These are phyloP conservation scores for Eurypyga helias DNA, from an alignment of 2,113 vertebrate species.

Conservation along the genomic window DNA sequence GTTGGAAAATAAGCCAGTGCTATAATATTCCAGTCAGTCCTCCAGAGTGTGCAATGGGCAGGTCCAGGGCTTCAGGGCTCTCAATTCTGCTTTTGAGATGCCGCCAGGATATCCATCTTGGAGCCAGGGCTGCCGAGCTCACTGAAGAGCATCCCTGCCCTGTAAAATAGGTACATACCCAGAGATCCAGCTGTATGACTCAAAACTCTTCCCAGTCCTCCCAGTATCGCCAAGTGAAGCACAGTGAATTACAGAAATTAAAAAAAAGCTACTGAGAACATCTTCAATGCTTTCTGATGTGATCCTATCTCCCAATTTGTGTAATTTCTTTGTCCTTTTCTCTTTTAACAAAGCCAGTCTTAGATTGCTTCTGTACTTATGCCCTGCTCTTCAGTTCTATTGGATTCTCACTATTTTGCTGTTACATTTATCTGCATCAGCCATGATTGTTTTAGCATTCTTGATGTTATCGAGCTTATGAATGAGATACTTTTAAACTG, in stretches of 20 bases:
- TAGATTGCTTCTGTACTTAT: neutral
- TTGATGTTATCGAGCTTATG: neutral
- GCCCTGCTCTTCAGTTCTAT: neutral
- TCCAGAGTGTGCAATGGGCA: rapidly evolving
- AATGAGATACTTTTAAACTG: neutral
- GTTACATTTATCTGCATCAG: neutral
- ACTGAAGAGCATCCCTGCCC: rapidly evolving
- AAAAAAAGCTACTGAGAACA: neutral
- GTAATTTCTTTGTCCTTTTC: neutral
- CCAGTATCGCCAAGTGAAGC: neutral
- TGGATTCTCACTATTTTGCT: neutral
- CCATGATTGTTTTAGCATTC: neutral
- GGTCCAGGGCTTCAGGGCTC: neutral
- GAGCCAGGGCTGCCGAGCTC: neutral
- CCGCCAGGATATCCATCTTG: rapidly evolving
- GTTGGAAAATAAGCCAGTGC: neutral
- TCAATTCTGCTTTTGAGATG: neutral
- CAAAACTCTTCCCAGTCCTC: neutral
- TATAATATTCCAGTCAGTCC: neutral
- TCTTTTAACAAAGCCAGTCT: neutral
- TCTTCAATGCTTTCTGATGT: neutral
- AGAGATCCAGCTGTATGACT: rapidly evolving
- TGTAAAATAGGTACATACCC: rapidly evolving
- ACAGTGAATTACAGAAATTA: neutral
- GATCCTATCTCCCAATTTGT: neutral